phyloP scores from a whole-genome alignment of 2,113 vertebrate species.

The Barnardius zonarius region DNA sequence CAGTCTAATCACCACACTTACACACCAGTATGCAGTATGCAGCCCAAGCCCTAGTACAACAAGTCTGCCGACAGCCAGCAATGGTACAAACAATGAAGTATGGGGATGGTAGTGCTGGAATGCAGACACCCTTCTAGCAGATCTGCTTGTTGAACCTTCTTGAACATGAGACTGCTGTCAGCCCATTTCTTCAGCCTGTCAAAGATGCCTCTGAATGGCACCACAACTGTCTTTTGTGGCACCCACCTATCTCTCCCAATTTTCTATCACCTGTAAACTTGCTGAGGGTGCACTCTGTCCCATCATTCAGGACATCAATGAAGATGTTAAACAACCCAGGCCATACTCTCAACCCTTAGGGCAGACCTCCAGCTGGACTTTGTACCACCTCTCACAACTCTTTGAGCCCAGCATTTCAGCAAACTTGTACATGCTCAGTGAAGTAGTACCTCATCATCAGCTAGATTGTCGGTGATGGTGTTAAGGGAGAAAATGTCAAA shows the following conservation, averaged over 20 bases:
- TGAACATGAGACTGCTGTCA: background rate
- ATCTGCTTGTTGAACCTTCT: background rate
- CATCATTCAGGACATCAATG: background rate
- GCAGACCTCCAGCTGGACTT: background rate
- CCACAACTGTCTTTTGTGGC: background rate
- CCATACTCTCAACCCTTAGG: background rate
- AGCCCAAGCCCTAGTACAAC: background rate
- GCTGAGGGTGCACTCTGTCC: background rate
- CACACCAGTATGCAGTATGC: background rate
- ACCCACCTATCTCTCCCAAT: background rate
- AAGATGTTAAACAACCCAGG: background rate
- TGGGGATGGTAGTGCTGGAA: background rate
- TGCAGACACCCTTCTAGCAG: background rate
- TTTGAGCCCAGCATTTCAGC: background rate
- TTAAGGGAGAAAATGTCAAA: background rate
- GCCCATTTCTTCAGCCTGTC: background rate
- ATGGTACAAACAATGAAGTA: background rate
- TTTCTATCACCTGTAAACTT: background rate
- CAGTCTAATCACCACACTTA: background rate
- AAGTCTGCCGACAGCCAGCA: background rate
- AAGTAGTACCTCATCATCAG: background rate
- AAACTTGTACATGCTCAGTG: background rate
- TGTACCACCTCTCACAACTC: rapidly evolving
- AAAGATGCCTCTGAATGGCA: background rate
- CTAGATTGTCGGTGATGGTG: background rate